Conservation (phyloP, 2,888 invertebrate genomes). For the Gastracanthus pulcherrimus region DNA sequence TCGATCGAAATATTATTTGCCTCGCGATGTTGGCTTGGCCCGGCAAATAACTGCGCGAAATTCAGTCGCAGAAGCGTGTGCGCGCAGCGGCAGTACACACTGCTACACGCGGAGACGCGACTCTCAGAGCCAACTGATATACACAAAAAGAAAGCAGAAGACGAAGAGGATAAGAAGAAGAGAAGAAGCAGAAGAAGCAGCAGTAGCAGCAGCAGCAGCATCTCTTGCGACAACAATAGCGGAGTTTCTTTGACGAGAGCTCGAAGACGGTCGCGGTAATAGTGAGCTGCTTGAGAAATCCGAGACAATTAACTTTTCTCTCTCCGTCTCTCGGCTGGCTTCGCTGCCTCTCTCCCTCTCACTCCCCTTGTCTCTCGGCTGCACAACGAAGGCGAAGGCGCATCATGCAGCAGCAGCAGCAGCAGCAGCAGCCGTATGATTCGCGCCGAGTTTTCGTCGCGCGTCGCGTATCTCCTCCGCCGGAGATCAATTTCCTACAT, state of each 20-base stretch:
- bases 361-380: background rate
- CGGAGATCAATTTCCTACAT: conserved; percentile 21
- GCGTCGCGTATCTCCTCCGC: background rate
- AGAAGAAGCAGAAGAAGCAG: background rate
- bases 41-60: conserved; percentile 3
- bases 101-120: no score
- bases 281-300: conserved; percentile 27
- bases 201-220: background rate
- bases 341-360: background rate
- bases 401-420: no score
- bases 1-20: conserved; percentile 35
- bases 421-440: background rate
- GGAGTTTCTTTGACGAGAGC: conserved; percentile 24
- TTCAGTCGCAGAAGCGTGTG: background rate
- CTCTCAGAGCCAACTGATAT: background rate
- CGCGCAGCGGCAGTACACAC: background rate
- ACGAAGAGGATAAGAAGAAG: background rate
- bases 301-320: conserved; percentile 43
- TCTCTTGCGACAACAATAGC: background rate
- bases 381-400: no score
- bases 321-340: background rate
- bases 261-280: background rate
- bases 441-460: background rate
- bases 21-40: conserved; percentile 4
- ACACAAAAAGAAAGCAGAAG: background rate